Conservation (phyloP, 2,888 invertebrate genomes). For the Iselma pallidipennis region DNA sequence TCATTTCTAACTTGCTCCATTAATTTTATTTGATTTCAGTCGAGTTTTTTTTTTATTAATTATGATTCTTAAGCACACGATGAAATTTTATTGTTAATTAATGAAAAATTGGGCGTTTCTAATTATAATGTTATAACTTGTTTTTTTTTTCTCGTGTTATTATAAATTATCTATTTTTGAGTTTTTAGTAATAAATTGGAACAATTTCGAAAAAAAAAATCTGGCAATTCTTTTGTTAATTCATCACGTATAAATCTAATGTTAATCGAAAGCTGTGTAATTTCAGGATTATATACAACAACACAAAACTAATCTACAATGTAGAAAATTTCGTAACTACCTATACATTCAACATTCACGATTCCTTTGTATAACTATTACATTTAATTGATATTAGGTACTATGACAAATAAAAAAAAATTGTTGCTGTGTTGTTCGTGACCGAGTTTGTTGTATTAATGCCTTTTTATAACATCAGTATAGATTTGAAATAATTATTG, state of each 20-base stretch:
- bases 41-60: background rate
- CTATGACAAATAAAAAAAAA: constrained; percentile 20
- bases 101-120: background rate
- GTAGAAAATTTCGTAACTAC: constrained; percentile 30
- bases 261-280: constrained; percentile 13
- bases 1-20: no score
- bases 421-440: constrained; percentile 6
- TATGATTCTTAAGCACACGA: background rate
- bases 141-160: no score
- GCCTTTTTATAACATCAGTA: background rate
- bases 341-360: constrained; percentile 30
- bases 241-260: constrained; percentile 15
- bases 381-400: constrained; percentile 33
- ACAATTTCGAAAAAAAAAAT: background rate
- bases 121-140: no score
- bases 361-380: constrained; percentile 31
- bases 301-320: constrained; percentile 28
- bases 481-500: no score
- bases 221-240: constrained; percentile 16
- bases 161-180: no score
- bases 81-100: background rate
- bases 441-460: background rate
- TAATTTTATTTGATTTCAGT: background rate
- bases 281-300: constrained; percentile 9
- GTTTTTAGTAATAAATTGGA: constrained; percentile 8